Percentiles rank a stretch among this genome's conserved stretches.
These are phyloP conservation scores for Odontophorus gujanensis DNA, from an alignment of 2,113 vertebrate genomes.

Conservation along the genomic window DNA sequence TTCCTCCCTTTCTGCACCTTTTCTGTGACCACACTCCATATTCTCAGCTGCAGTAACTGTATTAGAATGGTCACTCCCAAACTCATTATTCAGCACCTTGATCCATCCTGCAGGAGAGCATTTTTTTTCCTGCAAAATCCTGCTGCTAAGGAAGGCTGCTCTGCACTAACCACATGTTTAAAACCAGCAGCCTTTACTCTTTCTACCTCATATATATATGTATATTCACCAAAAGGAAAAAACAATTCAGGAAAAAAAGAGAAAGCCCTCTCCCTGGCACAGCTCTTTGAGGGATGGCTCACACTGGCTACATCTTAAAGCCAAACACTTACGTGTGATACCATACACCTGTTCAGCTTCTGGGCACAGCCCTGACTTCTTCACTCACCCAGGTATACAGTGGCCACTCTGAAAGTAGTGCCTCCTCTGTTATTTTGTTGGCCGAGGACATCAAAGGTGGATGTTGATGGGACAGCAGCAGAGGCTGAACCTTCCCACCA, in stretches of 20 bases:
- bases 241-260: not conserved
- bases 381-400: not conserved
- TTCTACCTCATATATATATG: conserved; percentile 3
- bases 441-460: not conserved
- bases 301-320: not conserved
- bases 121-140: conserved; percentile 11
- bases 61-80: not conserved
- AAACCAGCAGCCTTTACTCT: conserved; percentile 10
- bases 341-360: not conserved
- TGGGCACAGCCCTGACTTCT: not conserved
- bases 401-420: not conserved
- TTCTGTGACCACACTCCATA: not conserved
- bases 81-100: not conserved
- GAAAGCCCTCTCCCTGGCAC: not conserved
- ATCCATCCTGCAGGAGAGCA: not conserved
- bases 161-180: not conserved
- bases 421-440: not conserved
- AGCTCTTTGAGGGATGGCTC: not conserved
- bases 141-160: not conserved
- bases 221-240: not conserved
- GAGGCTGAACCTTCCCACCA: not conserved
- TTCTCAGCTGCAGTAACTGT: not conserved
- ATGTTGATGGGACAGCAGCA: not conserved
- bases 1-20: not conserved
- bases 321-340: not conserved